Evolutionary conservation across 2,113 vertebrate genomes (phyloP), one percentile per base, ranked within the genome.

Genomic region (Python bivittatus): DNA sequence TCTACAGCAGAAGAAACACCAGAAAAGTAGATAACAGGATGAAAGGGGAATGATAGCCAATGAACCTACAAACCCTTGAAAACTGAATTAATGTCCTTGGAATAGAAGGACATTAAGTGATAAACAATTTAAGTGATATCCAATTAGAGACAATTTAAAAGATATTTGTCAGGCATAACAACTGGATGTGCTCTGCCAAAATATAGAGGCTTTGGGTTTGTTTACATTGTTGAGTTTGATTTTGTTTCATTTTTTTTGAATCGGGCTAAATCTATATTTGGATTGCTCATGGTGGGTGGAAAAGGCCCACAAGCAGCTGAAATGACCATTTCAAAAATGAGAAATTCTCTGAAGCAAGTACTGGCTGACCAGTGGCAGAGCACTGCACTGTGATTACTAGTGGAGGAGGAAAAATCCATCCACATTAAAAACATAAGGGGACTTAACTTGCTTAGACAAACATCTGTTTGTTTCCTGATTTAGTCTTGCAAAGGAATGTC

Each of bases 21-120:
- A 92, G 94, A 93, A 96, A 95, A 94, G 86, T 87, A 93, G 48
- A 94, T 96, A 92, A 58, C 13, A 94, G 91, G 92, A 91, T 60
- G 95, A 88, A 94, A 92, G 87, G 93, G 91, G 93, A 84, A 33
- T 48, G 84, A 94, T n/a, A 38, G 44, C 17, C 57, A 4, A 68
- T 91, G 3, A 0, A 88, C 95, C 89, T 94, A 88, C 93, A 96
- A 96, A 96, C 89, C 91, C 93, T 91, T 0, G 0, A 88, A 95
- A 93, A 25, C 0, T 0, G 83, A 79, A 42, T 79, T 79, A 42
- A 79, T 79, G 17, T 22, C 13, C 88, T 96, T 92, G 92, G 92
- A 94, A 93, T 83, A 92, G 2, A 54, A 33, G 58, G 22, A 94
- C 90, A 95, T 89, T 94, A 83, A 90, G 89, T 56, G 64, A 91